Evolutionary conservation across 2,113 vertebrate species (phyloP), one percentile per base, ranked within the genome.

Genomic region (Sapayoa aenigma): DNA sequence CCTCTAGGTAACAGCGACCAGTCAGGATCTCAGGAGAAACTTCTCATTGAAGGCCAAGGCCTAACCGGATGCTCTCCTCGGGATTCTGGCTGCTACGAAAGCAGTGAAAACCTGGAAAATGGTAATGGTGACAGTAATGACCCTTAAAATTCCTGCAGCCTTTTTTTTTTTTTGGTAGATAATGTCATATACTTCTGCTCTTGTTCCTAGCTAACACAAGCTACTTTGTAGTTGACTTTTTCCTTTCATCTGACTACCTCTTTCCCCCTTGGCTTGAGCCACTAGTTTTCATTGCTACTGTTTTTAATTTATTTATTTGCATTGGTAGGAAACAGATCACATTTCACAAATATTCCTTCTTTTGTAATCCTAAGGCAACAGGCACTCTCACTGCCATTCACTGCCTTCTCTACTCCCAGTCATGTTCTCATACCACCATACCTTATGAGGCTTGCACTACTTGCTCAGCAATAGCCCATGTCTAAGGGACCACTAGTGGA

Each of bases 81-180:
- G 62, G 99, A 99, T 97, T 99, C 99, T 3, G 99, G 99, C 35
- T 99, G 99, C 98, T 99, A 99, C 1, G 99, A 99, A 97, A 99
- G 99, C 98, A 99, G 98, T 74, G 99, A 99, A 98, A 99, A 99
- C 97, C 98, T 99, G 97, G 99, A 99, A 92, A 99, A 99, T 69
- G 99, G 99, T 99, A 99, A 98, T 96, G 77, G 74, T 95, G 88
- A 92, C 65, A 86, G 72, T 62, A 87, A 30, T 27, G 9, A 56
- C 22, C 47, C 73, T 58, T 42, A 18, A 17, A 59, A 74, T 73
- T 66, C 59, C 12, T 65, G 33, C n/a, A 63, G 53, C 20, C 12
- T 67, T 56, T 84, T 73, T 67, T 84, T 73, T 67, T 46, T 83
- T 59, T 62, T 47, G 56, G 59, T 65, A 39, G 66, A 82, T 66